phyloP scores from a whole-genome alignment of 2,888 invertebrate genomes.

The Patella depressa region DNA sequence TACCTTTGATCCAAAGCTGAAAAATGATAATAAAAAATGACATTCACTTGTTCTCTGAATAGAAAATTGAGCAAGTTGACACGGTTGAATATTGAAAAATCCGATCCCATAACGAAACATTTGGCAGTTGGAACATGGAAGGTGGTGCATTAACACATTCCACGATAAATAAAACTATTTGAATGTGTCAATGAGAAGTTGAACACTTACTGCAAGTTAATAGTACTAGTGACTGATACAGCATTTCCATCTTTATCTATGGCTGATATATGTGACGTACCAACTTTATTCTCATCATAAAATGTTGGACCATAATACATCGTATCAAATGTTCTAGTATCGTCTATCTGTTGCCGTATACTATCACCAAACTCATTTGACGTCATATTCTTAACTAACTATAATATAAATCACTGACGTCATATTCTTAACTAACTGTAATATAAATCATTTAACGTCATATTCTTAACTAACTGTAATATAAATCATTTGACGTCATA shows the following conservation, averaged over 20 bases:
- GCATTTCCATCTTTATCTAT: constrained; percentile 90
- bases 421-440: no score
- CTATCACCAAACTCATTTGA: constrained; percentile 52
- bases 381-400: constrained; percentile 64
- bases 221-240: constrained; percentile 90
- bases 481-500: constrained; percentile 59
- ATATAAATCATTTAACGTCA: no score
- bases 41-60: no score
- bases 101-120: no score
- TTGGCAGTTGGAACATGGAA: no score
- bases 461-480: constrained; percentile 31
- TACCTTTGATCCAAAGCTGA: constrained; percentile 84
- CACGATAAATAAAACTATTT: no score
- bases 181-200: no score
- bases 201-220: constrained; percentile 83
- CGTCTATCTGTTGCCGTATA: constrained; percentile 58
- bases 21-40: constrained; percentile 31
- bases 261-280: constrained; percentile 92
- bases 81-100: no score
- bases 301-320: constrained; percentile 72
- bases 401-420: constrained; percentile 13
- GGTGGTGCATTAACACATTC: no score
- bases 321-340: constrained; percentile 55
- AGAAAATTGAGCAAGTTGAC: no score
- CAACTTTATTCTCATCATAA: constrained; percentile 74